Percentiles rank a stretch among this genome's conserved stretches.
Evolutionary conservation across 1,140 invertebrate species (phyloP).

Genomic region (Goniozus legneri): DNA sequence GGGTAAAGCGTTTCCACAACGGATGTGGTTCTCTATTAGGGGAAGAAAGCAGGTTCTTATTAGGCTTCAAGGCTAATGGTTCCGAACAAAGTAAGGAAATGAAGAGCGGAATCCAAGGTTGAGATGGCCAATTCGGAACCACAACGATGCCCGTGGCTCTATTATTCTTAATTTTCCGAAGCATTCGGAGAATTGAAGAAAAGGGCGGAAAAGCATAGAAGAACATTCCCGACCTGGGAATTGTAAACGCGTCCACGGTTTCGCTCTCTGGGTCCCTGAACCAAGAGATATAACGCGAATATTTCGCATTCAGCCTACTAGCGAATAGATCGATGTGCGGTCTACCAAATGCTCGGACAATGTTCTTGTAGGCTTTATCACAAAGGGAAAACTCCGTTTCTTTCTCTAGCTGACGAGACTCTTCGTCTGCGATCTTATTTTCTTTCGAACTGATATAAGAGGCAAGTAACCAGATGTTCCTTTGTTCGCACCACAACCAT

Average conservation of each 20-base stretch:
- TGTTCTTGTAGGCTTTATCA: not conserved
- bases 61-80: not conserved
- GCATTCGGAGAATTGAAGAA: not conserved
- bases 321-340: not conserved
- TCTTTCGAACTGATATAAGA: conserved; percentile 41
- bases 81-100: not conserved
- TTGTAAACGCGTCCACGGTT: not conserved
- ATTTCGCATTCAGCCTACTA: not conserved
- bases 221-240: not conserved
- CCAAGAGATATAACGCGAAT: not conserved
- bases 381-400: conserved; percentile 24
- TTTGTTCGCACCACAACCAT: conserved; percentile 40
- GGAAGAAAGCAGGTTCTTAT: not conserved
- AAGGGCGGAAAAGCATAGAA: conserved; percentile 3
- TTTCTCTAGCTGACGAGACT: conserved; percentile 20
- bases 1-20: not conserved
- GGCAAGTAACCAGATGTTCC: conserved; percentile 32
- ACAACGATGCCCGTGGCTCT: not conserved
- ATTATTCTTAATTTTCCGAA: not conserved
- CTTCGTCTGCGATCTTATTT: conserved; percentile 24
- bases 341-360: not conserved
- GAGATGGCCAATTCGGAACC: not conserved
- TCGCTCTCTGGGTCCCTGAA: not conserved
- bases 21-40: not conserved
- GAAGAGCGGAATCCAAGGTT: not conserved